Evolutionary conservation across 1,140 invertebrate species (phyloP).

Genomic region (Caerostris extrusa): DNA sequence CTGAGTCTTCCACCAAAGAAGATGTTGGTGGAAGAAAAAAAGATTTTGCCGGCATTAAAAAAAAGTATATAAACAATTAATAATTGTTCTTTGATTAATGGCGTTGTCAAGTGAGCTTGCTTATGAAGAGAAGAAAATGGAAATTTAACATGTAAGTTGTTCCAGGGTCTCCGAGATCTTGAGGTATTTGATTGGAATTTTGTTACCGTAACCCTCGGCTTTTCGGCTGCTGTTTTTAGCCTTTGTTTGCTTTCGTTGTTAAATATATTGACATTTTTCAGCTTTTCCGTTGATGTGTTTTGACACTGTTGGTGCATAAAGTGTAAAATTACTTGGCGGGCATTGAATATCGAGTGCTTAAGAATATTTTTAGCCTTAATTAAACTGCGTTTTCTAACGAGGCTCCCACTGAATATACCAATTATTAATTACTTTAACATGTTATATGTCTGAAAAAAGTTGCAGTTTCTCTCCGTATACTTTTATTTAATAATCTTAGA

Average conservation of each 20-base stretch:
- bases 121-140: not conserved
- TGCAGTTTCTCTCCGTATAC: too few relatives aligned
- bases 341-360: not conserved
- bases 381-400: too few relatives aligned
- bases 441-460: too few relatives aligned
- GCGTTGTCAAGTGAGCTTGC: conserved; percentile 11
- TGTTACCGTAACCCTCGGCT: conserved; percentile 14
- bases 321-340: not conserved
- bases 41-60: not conserved
- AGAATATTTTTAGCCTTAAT: too few relatives aligned
- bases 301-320: not conserved
- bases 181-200: conserved; percentile 18
- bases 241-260: not conserved
- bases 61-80: conserved; percentile 58
- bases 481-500: too few relatives aligned
- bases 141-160: not conserved
- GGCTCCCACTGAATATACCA: too few relatives aligned
- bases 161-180: not conserved
- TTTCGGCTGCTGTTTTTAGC: not conserved
- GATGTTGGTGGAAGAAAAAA: not conserved
- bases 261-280: conserved; percentile 33
- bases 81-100: conserved; percentile 66
- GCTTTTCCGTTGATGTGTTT: not conserved
- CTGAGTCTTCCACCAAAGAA: not conserved
- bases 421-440: too few relatives aligned